Base-by-base conservation (phyloP, 2,888 invertebrate species). In the Matsumyia berberina region DNA sequence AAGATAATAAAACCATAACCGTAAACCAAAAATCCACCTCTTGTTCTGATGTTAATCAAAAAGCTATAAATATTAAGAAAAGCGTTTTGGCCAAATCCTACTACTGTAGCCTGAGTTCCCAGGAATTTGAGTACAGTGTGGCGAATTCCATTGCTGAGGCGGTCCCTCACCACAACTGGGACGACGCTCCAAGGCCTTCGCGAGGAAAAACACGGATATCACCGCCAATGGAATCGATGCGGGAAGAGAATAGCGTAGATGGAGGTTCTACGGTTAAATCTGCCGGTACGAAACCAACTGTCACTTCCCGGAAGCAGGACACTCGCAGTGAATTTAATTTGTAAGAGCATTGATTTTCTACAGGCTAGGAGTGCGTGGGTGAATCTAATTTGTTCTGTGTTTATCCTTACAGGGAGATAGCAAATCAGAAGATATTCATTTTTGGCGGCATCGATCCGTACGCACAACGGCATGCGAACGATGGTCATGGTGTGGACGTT, bases 371-470 rank as follows among this genome's bases (percentile, higher is more conserved):
- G 17, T 17, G 12, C 39, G 0, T 15, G 35, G n/a, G 11, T 19
- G 9, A 11, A 19, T 12, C 53, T 37, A 8, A 29, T 58, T 64
- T 55, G 39, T 29, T 51, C 24, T 4, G 4, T 24, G 24, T 8
- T 24, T 58, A 24, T 64, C 12, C 7, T 39, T 58, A 11, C 39
- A 83, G 76, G 2, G 19, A 35, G n/a, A 35, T 72, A 9, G n/a
- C 29, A n/a, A 66, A 58, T 4, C 44, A 78, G 57, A 86, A 87
- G 74, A 86, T 95, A 4, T 90, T 95, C 9, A 93, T 95, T 12
- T 94, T 95, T 88, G 95, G 95, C 5, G 95, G 95, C 2, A 93
- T 94, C 24, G 94, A 95, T 90, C 94, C 95, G 5, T 94, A 94
- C 87, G 89, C 93, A 3, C 85, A 82, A 39, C 78, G 86, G 29